Conservation (phyloP, 2,888 invertebrate genomes). For the Trisateles emortualis region DNA sequence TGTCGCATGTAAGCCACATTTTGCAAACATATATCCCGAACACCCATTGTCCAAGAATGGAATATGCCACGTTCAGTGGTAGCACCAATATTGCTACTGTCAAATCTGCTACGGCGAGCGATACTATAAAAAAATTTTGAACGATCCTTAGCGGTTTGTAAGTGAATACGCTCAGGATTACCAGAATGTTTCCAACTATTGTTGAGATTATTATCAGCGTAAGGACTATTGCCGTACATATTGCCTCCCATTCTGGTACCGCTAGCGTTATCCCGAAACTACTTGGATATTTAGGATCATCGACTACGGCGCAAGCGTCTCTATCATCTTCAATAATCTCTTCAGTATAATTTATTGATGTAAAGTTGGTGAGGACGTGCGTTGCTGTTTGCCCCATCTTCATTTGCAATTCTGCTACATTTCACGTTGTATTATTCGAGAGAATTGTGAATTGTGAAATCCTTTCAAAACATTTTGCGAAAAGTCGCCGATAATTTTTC, state of each 20-base stretch:
- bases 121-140: slow-evolving; percentile 98
- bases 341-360: slow-evolving; percentile 68
- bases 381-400: slow-evolving; percentile 80
- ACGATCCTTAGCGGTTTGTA: slow-evolving; percentile 97
- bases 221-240: slow-evolving; percentile 92
- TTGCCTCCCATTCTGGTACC: slow-evolving; percentile 94
- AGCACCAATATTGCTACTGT: slow-evolving; percentile 96
- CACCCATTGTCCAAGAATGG: slow-evolving; percentile 96
- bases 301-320: slow-evolving; percentile 76
- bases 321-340: slow-evolving; percentile 69
- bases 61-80: slow-evolving; percentile 97
- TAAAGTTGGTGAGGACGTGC: slow-evolving; percentile 66
- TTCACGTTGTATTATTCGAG: slow-evolving; percentile 65
- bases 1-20: slow-evolving; percentile 98
- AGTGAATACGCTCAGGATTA: slow-evolving; percentile 98
- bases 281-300: slow-evolving; percentile 87
- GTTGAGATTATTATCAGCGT: slow-evolving; percentile 95
- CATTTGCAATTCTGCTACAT: slow-evolving; percentile 57
- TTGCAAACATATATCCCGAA: slow-evolving; percentile 97
- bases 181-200: slow-evolving; percentile 96
- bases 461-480: slow-evolving; percentile 53
- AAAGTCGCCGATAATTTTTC: slow-evolving; percentile 53
- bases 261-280: slow-evolving; percentile 91
- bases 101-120: slow-evolving; percentile 96
- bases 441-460: slow-evolving; percentile 38